These are phyloP conservation scores for Amblyraja radiata DNA, from an alignment of 2,797 vertebrate genomes.

Conservation along the genomic window DNA sequence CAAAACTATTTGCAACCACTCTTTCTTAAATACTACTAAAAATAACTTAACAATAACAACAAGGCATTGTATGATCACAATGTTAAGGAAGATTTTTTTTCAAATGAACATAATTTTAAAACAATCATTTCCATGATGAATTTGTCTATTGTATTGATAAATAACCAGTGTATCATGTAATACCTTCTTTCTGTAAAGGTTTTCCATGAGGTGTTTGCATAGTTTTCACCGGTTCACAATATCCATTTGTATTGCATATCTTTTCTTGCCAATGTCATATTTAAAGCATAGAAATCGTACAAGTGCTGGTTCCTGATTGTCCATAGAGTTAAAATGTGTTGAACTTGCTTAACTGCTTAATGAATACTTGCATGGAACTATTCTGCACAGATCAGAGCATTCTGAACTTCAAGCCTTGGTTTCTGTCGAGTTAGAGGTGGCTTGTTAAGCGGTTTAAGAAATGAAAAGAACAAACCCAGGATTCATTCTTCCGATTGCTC, in stretches of 20 bases:
- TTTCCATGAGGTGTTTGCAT: background rate
- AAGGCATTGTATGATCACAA: background rate
- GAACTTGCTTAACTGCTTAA: no score
- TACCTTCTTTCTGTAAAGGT: background rate
- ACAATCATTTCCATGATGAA: no score
- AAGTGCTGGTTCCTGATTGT: background rate
- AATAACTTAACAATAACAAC: background rate
- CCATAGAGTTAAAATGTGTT: background rate
- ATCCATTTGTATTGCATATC: background rate
- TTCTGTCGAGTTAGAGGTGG: background rate
- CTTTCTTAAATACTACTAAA: background rate
- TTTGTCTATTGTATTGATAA: no score
- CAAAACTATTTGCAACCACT: background rate
- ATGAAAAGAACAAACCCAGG: no score
- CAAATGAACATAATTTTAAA: background rate
- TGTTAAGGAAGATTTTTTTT: background rate
- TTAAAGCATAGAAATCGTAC: background rate
- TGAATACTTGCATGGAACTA: background rate
- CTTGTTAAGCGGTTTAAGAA: background rate
- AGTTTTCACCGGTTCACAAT: background rate
- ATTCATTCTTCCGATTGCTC: background rate
- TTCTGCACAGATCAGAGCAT: background rate
- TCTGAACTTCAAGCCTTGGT: background rate
- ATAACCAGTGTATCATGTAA: background rate
- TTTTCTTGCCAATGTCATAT: background rate